Evolutionary conservation across 2,888 invertebrate genomes (phyloP), one percentile per base, ranked within the genome.

Genomic region (Drosophila silvestris): DNA sequence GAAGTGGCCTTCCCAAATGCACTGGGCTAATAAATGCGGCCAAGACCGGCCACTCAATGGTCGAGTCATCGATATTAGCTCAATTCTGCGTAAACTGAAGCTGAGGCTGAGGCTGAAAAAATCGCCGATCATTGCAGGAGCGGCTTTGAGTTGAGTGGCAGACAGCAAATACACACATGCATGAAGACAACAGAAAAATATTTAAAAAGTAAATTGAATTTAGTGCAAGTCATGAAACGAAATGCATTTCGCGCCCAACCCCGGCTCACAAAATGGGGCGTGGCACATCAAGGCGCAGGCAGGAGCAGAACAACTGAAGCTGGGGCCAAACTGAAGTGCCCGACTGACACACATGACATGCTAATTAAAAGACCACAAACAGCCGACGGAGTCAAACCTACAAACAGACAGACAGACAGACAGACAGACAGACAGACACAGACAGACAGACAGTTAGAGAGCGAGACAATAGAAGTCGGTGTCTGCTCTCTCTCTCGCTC

Each of bases 291-390:
- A 60, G 64, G 74, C 77, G 66, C 61, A 60, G 74, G 67, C 63
- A 63, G 74, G 70, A 68, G 74, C 65, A 44, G 66, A 53, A 35
- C 35, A 64, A 50, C 35, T 61, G 79, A 51, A 4, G 64, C 77
- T 79, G 77, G 19, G 70, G 72, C 67, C 61, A 70, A 71, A 57
- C 72, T 81, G 67, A 89, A 85, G 85, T 89, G 86, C 73, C 67
- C 84, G 80, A 87, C 80, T 81, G 82, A 77, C 83, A 78, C 85
- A 87, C 88, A 87, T 91, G 91, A 92, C 91, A 92, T 92, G 92
- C 92, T 91, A 91, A 92, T 91, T 91, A 91, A 92, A 92, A 92
- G 92, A 90, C 92, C 75, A 83, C 91, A 85, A 74, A 73, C 76
- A 78, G 81, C 87, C 91, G 90, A 84, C 81, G 58, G 74, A 80